Evolutionary conservation across 2,888 invertebrate species (phyloP).

Genomic region (Hermodice carunculata): DNA sequence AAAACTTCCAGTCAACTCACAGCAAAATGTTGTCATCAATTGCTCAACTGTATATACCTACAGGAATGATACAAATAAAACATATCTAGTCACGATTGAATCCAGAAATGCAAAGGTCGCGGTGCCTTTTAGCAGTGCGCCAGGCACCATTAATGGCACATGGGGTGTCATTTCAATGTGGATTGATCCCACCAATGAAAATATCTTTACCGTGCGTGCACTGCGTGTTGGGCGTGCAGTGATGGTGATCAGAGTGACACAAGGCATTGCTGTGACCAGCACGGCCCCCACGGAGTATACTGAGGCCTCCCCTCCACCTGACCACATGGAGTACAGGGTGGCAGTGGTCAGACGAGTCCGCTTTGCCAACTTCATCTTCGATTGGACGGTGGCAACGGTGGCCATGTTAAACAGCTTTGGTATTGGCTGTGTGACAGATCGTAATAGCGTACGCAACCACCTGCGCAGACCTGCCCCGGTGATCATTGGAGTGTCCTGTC

Average conservation of each 20-base stretch:
- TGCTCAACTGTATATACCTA: not conserved
- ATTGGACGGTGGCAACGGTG: slow-evolving; percentile 60
- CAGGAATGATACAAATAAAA: not conserved
- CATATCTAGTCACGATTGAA: slow-evolving; percentile 14
- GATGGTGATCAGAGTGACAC: slow-evolving; percentile 9
- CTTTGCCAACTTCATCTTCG: slow-evolving; percentile 62
- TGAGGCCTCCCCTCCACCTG: no score
- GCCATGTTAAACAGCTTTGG: slow-evolving; percentile 66
- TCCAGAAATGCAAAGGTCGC: slow-evolving; percentile 9
- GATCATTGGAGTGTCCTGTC: slow-evolving; percentile 62
- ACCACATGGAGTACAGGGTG: slow-evolving; percentile 23
- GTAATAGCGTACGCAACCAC: slow-evolving; percentile 57
- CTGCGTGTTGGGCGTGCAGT: slow-evolving; percentile 8
- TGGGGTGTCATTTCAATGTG: slow-evolving; percentile 2
- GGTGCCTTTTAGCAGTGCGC: slow-evolving; percentile 3
- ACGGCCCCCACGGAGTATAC: no score
- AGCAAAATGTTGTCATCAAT: slow-evolving; percentile 6
- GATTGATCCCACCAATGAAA: not conserved
- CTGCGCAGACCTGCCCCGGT: slow-evolving; percentile 61
- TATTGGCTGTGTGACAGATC: slow-evolving; percentile 65
- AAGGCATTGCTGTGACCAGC: no score
- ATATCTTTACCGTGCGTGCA: slow-evolving; percentile 7
- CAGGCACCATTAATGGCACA: slow-evolving; percentile 8
- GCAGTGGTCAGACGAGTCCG: slow-evolving; percentile 14
- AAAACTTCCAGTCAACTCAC: not conserved